Evolutionary conservation across 2,797 vertebrate species (phyloP).

Genomic region (Agapornis canus): DNA sequence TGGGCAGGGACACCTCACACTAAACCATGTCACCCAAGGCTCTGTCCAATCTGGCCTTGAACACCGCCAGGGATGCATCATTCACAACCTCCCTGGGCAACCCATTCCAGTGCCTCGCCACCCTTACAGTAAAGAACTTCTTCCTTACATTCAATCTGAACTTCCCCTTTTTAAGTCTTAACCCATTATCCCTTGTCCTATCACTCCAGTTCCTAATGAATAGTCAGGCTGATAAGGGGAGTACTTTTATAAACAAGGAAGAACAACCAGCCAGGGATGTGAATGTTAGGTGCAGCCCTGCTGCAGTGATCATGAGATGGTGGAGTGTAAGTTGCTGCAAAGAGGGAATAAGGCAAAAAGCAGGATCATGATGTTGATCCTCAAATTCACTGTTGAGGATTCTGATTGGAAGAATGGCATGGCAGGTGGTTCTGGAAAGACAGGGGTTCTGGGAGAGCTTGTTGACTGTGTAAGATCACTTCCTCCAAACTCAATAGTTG

Average conservation of each 20-base stretch:
- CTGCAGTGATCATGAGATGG: background rate
- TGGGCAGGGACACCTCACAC: no score
- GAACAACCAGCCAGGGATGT: rapidly evolving
- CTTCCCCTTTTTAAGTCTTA: no score
- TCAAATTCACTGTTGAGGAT: background rate
- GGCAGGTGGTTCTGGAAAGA: background rate
- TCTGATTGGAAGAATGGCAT: background rate
- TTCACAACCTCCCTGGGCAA: no score
- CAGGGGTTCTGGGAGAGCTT: background rate
- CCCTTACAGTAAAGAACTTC: no score
- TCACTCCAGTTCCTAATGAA: no score
- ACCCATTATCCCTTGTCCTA: no score
- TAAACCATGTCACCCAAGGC: no score
- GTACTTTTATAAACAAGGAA: background rate
- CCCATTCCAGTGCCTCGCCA: no score
- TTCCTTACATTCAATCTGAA: no score
- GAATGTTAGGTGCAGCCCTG: background rate
- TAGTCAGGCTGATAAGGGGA: background rate
- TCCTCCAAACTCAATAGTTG: background rate
- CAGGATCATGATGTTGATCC: background rate
- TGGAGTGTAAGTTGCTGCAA: background rate
- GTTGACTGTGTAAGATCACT: background rate
- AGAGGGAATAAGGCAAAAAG: background rate
- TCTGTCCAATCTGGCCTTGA: no score
- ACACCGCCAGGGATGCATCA: no score